A percentile compares a stretch with the other conserved stretches of the same genome.
Evolutionary conservation across 2,888 invertebrate genomes (phyloP).

Genomic region (Lampropteryx suffumata): DNA sequence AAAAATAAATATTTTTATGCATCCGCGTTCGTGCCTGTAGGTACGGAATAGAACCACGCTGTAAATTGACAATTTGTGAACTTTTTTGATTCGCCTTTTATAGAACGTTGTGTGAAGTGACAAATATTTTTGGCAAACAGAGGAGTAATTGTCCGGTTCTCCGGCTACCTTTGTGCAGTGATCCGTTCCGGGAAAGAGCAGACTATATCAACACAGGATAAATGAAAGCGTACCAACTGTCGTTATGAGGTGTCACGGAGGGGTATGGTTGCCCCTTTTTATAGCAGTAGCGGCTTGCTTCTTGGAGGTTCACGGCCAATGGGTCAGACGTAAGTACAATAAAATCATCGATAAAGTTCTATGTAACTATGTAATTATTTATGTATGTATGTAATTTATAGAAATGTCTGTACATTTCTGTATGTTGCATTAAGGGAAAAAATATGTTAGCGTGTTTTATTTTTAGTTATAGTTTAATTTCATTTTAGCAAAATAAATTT

Average conservation of each 20-base stretch:
- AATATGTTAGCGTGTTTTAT: too few species aligned
- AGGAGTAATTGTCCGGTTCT: constrained; percentile 22
- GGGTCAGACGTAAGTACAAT: constrained; percentile 61
- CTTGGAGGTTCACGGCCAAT: constrained; percentile 45
- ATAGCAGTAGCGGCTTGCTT: constrained; percentile 39
- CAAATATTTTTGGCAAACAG: constrained; percentile 12
- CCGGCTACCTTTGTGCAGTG: constrained; percentile 42
- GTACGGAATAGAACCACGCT: too few species aligned
- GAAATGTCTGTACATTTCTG: too few species aligned
- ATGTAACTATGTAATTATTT: too few species aligned
- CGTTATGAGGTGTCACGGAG: constrained; percentile 55
- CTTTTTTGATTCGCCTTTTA: constrained; percentile 23
- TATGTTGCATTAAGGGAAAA: too few species aligned
- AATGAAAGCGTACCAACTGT: constrained; percentile 44
- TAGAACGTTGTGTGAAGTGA: constrained; percentile 43
- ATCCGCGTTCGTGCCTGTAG: not conserved
- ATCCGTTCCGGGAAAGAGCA: constrained; percentile 23
- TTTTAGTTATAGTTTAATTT: too few species aligned
- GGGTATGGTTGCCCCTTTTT: constrained; percentile 55
- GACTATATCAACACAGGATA: constrained; percentile 36
- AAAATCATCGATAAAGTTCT: too few species aligned
- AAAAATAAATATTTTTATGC: too few species aligned
- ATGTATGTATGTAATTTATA: too few species aligned
- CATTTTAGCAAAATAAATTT: too few species aligned
- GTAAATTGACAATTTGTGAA: constrained; percentile 27